phyloP scores from a whole-genome alignment of 53 echinoderm and acorn worm genomes.

The Pentamera pediparva region DNA sequence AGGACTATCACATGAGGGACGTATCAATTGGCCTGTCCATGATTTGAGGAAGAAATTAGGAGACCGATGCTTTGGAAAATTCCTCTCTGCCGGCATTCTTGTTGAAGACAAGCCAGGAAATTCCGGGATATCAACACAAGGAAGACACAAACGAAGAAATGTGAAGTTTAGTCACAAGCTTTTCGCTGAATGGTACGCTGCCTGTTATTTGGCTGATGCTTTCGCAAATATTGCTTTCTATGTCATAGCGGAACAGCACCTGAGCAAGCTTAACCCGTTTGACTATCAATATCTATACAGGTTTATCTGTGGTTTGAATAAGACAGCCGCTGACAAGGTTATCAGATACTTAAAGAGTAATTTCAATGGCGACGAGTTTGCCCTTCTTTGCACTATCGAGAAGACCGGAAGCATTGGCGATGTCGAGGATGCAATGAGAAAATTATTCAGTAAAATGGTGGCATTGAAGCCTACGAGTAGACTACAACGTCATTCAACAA shows the following conservation, averaged over 20 bases:
- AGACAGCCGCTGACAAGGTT: not conserved
- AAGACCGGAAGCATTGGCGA: not conserved
- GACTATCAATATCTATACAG: slow-evolving; percentile 1
- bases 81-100: not conserved
- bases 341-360: not conserved
- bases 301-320: not conserved
- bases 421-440: not conserved
- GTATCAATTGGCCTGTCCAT: too few species aligned
- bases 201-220: not conserved
- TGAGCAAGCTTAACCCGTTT: not conserved
- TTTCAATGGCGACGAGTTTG: not conserved
- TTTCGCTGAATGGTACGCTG: not conserved
- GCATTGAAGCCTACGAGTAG: too few species aligned
- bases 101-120: not conserved
- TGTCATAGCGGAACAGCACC: not conserved
- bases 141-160: not conserved
- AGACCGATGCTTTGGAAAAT: too few species aligned
- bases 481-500: too few species aligned
- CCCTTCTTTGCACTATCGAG: not conserved
- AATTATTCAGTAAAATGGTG: too few species aligned
- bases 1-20: too few species aligned
- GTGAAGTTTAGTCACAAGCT: not conserved
- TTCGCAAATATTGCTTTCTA: not conserved
- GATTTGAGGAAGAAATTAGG: too few species aligned
- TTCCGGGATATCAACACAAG: too few species aligned